Percentiles rank a stretch among this genome's conserved stretches.
phyloP scores from a whole-genome alignment of 1,140 invertebrate species.

The Carposina sasakii region DNA sequence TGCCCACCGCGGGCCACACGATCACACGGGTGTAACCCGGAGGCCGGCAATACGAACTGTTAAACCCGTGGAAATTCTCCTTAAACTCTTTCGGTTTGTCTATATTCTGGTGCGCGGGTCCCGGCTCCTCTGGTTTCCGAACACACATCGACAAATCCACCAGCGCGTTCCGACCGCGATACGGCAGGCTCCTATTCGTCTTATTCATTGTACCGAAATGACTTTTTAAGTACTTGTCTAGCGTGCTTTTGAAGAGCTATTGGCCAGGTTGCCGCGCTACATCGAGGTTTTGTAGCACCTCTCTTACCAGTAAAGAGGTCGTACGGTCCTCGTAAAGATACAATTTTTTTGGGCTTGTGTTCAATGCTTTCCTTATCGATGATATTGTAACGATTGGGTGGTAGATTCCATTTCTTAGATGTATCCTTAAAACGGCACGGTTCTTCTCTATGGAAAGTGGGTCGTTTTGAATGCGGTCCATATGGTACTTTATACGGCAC shows the following conservation, averaged over 20 bases:
- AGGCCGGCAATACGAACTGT: conserved; percentile 52
- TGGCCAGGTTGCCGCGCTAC: conserved; percentile 46
- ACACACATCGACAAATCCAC: conserved; percentile 47
- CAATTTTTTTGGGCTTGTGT: conserved; percentile 45
- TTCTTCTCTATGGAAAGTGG: conserved; percentile 51
- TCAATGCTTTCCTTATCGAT: conserved; percentile 49
- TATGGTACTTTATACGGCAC: conserved; percentile 41
- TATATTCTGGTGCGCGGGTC: conserved; percentile 37
- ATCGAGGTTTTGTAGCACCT: conserved; percentile 31
- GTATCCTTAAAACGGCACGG: conserved; percentile 51
- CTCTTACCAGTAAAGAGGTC: conserved; percentile 54
- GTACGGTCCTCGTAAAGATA: conserved; percentile 53
- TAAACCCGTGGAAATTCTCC: conserved; percentile 44
- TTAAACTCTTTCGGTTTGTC: conserved; percentile 31
- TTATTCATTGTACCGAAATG: conserved; percentile 56
- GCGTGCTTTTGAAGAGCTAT: conserved; percentile 33
- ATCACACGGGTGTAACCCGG: conserved; percentile 43
- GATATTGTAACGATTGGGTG: conserved; percentile 50
- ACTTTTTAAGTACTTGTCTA: conserved; percentile 49
- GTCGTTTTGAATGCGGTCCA: conserved; percentile 42
- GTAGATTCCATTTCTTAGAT: conserved; percentile 43
- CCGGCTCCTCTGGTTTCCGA: conserved; percentile 38
- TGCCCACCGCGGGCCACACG: conserved; percentile 55
- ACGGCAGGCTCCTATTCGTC: conserved; percentile 38
- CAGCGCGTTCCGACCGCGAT: conserved; percentile 43